Percentiles rank a stretch among this genome's conserved stretches.
These are phyloP conservation scores for Porites divaricata DNA, from an alignment of 92 coral and sea anemone species.

Conservation along the genomic window DNA sequence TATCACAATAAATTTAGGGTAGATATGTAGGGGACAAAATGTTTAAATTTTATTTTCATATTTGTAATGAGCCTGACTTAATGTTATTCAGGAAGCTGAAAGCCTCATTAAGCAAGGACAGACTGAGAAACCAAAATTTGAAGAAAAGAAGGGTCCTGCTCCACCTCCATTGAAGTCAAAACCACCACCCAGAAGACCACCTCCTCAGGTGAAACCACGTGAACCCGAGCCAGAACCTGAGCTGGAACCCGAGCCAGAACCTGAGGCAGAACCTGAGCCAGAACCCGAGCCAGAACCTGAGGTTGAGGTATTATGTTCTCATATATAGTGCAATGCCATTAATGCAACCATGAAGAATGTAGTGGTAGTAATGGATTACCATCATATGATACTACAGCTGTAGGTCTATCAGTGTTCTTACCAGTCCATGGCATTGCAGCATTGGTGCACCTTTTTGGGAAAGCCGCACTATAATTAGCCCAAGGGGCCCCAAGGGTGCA, in stretches of 20 bases:
- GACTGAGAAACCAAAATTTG: conserved; percentile 73
- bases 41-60: no score
- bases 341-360: no score
- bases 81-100: conserved; percentile 74
- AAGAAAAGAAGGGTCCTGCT: conserved; percentile 74
- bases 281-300: conserved; percentile 26
- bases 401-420: no score
- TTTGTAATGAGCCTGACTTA: no score
- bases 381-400: no score
- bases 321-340: background rate
- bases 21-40: no score
- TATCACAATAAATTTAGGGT: no score
- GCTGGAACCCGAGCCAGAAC: conserved; percentile 76
- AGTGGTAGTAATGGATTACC: no score
- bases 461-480: no score
- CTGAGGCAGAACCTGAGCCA: conserved; percentile 76
- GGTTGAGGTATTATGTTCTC: background rate
- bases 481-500: no score
- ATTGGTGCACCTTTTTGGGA: no score
- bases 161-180: conserved; percentile 68
- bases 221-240: conserved; percentile 78
- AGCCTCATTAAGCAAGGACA: conserved; percentile 83
- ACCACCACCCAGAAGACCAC: conserved; percentile 78
- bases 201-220: conserved; percentile 46
- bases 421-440: no score